A percentile compares a stretch with the other conserved stretches of the same genome.
These are phyloP conservation scores for Abscondita cerata DNA, from an alignment of 2,888 invertebrate genomes.

Conservation along the genomic window DNA sequence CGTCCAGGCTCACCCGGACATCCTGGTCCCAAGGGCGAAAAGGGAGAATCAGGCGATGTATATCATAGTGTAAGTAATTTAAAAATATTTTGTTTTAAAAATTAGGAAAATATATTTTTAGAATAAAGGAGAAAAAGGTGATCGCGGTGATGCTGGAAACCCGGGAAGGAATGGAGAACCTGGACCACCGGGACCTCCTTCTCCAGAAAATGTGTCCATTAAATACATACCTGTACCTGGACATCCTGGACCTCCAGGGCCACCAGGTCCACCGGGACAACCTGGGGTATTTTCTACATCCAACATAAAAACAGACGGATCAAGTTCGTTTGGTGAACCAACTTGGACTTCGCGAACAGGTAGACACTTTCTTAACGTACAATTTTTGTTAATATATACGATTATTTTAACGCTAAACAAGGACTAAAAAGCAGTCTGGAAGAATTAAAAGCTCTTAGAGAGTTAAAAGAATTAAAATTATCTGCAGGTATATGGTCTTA, in stretches of 20 bases:
- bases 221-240: slow-evolving; percentile 77
- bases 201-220: slow-evolving; percentile 46
- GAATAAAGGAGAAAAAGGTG: slow-evolving; percentile 66
- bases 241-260: slow-evolving; percentile 67
- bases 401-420: slow-evolving; percentile 43
- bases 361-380: slow-evolving; percentile 48
- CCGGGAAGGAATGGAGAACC: slow-evolving; percentile 63
- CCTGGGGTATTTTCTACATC: slow-evolving; percentile 77
- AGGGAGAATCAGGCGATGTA: slow-evolving; percentile 69
- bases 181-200: slow-evolving; percentile 68
- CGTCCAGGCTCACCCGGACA: slow-evolving; percentile 70
- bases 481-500: slow-evolving; percentile 50
- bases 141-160: slow-evolving; percentile 66
- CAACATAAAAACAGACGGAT: slow-evolving; percentile 78
- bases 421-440: slow-evolving; percentile 77
- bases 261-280: slow-evolving; percentile 59
- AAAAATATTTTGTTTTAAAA: not conserved
- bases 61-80: slow-evolving; percentile 29
- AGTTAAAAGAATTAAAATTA: slow-evolving; percentile 64
- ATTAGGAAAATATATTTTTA: not conserved
- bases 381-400: not conserved
- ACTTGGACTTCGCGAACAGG: slow-evolving; percentile 61
- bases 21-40: slow-evolving; percentile 74
- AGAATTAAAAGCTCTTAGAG: slow-evolving; percentile 80
- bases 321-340: slow-evolving; percentile 73